Conservation (phyloP, 2,797 vertebrate genomes). For the Monodelphis domestica region DNA sequence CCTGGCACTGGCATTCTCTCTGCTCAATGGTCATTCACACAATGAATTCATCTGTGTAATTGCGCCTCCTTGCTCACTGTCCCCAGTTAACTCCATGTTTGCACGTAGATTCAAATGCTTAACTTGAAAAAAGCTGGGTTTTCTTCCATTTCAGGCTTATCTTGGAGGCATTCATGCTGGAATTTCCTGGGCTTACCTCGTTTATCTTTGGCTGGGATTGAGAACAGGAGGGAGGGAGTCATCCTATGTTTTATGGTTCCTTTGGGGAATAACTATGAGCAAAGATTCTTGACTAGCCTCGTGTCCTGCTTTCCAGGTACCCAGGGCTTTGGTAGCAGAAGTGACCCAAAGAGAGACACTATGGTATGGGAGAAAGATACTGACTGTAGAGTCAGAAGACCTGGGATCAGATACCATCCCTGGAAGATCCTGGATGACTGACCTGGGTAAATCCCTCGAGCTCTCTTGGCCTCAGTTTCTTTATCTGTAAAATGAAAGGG, state of each 20-base stretch:
- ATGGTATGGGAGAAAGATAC: background rate
- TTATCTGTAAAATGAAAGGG: background rate
- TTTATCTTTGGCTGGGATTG: conserved; percentile 44
- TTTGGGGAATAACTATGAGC: conserved; percentile 5
- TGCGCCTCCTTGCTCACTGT: conserved; percentile 80
- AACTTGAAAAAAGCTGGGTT: conserved; percentile 68
- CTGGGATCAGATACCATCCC: background rate
- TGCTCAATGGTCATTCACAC: conserved; percentile 88
- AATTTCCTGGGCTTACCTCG: conserved; percentile 74
- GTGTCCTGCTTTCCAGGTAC: background rate
- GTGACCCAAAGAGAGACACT: background rate
- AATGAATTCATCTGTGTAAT: conserved; percentile 91
- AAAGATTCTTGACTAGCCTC: conserved; percentile 18
- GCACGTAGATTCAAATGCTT: conserved; percentile 77
- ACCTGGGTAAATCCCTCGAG: background rate
- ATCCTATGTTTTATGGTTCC: conserved; percentile 19
- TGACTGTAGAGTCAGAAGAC: background rate
- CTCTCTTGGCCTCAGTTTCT: background rate
- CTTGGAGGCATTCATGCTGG: conserved; percentile 68
- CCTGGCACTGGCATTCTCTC: conserved; percentile 83
- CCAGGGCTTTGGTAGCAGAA: background rate
- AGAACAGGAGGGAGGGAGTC: conserved; percentile 11
- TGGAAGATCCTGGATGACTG: background rate
- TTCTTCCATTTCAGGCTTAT: conserved; percentile 72
- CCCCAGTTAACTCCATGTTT: conserved; percentile 89